Percentiles rank a stretch among this genome's conserved stretches.
Conservation (phyloP, 2,888 invertebrate species). For the Busseola fusca region DNA sequence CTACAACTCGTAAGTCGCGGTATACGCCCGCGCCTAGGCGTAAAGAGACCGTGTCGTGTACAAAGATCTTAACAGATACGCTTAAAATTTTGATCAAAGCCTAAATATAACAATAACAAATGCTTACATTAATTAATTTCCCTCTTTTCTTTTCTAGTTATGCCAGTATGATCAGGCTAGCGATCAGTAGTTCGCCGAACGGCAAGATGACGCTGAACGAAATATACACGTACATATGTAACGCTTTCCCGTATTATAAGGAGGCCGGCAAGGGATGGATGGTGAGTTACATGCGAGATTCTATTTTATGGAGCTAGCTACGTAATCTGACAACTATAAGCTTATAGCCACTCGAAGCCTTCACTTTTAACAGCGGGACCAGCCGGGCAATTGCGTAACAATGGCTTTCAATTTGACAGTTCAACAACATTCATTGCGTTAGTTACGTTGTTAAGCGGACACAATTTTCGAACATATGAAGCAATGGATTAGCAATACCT, state of each 20-base stretch:
- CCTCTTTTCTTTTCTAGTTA: slow-evolving; percentile 83
- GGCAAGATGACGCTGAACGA: slow-evolving; percentile 93
- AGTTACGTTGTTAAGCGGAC: no score
- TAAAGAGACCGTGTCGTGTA: background rate
- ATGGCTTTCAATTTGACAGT: no score
- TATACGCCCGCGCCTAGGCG: no score
- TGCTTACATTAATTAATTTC: slow-evolving; percentile 6
- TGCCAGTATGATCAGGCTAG: slow-evolving; percentile 91
- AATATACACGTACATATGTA: slow-evolving; percentile 92
- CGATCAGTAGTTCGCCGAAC: slow-evolving; percentile 91
- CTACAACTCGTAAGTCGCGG: no score
- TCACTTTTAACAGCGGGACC: background rate
- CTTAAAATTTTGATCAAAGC: background rate
- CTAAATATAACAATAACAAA: background rate
- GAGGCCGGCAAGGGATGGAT: slow-evolving; percentile 92
- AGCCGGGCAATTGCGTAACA: no score
- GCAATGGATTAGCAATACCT: no score
- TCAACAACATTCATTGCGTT: no score
- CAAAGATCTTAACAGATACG: background rate
- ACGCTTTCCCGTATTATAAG: slow-evolving; percentile 92
- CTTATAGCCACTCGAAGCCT: background rate
- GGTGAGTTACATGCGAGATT: slow-evolving; percentile 80
- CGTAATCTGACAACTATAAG: background rate
- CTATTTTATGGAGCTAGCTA: background rate
- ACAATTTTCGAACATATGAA: no score